A percentile compares a stretch with the other conserved stretches of the same genome.
phyloP scores from a whole-genome alignment of 2,888 invertebrate genomes.

The Kuschelorhynchus macadamiae region DNA sequence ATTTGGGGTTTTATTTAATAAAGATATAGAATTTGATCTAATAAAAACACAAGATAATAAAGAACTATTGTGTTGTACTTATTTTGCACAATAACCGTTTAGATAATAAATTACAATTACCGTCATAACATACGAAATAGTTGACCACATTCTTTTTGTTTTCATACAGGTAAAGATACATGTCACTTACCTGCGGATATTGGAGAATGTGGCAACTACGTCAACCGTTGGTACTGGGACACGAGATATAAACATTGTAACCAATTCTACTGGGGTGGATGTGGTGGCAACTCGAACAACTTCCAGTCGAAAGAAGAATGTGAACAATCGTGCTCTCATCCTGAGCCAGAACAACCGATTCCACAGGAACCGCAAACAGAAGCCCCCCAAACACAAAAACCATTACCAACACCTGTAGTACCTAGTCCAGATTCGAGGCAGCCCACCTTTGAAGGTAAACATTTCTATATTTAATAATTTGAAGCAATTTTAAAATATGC shows the following conservation, averaged over 20 bases:
- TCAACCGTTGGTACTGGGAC: constrained; percentile 87
- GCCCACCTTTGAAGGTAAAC: constrained; percentile 31
- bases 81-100: too few relatives aligned
- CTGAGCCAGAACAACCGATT: constrained; percentile 46
- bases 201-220: constrained; percentile 85
- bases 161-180: constrained; percentile 73
- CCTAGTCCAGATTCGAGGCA: constrained; percentile 25
- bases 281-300: constrained; percentile 92
- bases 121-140: too few relatives aligned
- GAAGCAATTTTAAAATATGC: too few relatives aligned
- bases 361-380: background rate
- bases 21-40: too few relatives aligned
- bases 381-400: constrained; percentile 29
- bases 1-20: too few relatives aligned
- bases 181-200: constrained; percentile 83
- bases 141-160: too few relatives aligned
- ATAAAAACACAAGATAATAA: too few relatives aligned
- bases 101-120: too few relatives aligned
- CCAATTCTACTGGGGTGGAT: constrained; percentile 91
- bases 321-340: constrained; percentile 74
- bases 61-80: too few relatives aligned
- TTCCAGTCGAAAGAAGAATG: constrained; percentile 81
- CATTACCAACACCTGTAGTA: constrained; percentile 36
- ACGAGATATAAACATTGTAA: constrained; percentile 80
- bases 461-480: too few relatives aligned